Base-by-base conservation (phyloP, 2,888 invertebrate species). In the Piscicola geometra region DNA sequence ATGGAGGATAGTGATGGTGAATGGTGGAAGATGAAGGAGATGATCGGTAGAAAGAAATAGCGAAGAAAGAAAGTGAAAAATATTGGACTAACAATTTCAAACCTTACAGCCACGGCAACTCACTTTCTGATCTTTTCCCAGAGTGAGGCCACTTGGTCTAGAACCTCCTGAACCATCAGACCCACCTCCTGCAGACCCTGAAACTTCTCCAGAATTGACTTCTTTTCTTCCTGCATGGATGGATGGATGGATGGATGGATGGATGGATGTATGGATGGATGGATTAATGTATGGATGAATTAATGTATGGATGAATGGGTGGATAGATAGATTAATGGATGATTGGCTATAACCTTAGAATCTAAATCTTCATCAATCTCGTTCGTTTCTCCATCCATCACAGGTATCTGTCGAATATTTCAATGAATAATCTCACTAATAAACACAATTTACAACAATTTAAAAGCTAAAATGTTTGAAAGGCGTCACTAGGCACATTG, bases 151-250 rank as follows among this genome's bases (percentile, higher is more conserved):
- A 96, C 90, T 83, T 91, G 92, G 33, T 96, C 97, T 76, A 98
- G 92, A 0, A 93, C 92, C 82, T 97, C 95, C 86, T 99, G 98
- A 1, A 99, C 95, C 75, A 93, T 92, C 83, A 94, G 92, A 28
- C 97, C 95, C 0, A 96, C 96, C 86, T 99, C 98, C 85, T 98
- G 97, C 81, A 98, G 93, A 1, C 94, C 93, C 86, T 94, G 94
- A 60, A 98, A 86, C 78, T 93, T 90, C 85, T 96, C 95, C 84
- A 95, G 94, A 75, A 98, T 88, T 80, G 93, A 93, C 86, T 94
- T 95, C 85, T 95, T 96, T 84, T 95, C 96, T 85, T 96, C 96
- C 91, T 83, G 76, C 41, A 15, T 41, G 41, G 41, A 41, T 41
- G 41, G 41, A 41, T 41, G 41, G 41, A 41, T 64, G 64, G n/a